Evolutionary conservation across 2,113 vertebrate genomes (phyloP).

Genomic region (Lonchura striata): DNA sequence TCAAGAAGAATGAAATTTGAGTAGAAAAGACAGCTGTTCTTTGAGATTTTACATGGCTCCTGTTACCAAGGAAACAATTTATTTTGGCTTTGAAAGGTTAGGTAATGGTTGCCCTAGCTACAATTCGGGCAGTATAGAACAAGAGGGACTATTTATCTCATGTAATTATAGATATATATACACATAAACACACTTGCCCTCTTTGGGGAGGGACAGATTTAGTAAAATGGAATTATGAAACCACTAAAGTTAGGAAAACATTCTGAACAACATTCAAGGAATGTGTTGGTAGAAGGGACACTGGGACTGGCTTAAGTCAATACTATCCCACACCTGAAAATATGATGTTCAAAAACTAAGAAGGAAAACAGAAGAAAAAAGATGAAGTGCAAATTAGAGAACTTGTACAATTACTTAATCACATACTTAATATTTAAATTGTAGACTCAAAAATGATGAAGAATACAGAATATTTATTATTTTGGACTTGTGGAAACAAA

Average conservation of each 20-base stretch:
- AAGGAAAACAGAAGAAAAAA: not conserved
- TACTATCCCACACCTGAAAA: not conserved
- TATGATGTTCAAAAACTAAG: not conserved
- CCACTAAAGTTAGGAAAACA: not conserved
- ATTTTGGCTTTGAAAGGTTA: slow-evolving; percentile 48
- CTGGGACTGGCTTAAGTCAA: not conserved
- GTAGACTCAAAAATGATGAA: not conserved
- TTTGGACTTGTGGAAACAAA: not conserved
- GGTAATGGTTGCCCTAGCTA: slow-evolving; percentile 46
- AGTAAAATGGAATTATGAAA: not conserved
- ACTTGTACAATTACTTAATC: not conserved
- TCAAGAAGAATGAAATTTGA: slow-evolving; percentile 45
- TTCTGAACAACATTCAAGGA: not conserved
- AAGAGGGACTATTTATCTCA: not conserved
- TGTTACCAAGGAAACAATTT: slow-evolving; percentile 74
- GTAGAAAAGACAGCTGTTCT: slow-evolving; percentile 64
- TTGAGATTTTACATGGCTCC: slow-evolving; percentile 55
- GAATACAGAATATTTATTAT: not conserved
- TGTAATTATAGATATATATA: not conserved
- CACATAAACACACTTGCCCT: not conserved
- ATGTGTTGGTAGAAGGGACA: not conserved
- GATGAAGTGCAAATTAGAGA: not conserved
- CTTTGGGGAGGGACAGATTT: not conserved
- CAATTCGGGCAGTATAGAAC: slow-evolving; percentile 31
- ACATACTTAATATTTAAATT: not conserved